Conservation (phyloP, 2,113 vertebrate species). For the Elephas maximus region DNA sequence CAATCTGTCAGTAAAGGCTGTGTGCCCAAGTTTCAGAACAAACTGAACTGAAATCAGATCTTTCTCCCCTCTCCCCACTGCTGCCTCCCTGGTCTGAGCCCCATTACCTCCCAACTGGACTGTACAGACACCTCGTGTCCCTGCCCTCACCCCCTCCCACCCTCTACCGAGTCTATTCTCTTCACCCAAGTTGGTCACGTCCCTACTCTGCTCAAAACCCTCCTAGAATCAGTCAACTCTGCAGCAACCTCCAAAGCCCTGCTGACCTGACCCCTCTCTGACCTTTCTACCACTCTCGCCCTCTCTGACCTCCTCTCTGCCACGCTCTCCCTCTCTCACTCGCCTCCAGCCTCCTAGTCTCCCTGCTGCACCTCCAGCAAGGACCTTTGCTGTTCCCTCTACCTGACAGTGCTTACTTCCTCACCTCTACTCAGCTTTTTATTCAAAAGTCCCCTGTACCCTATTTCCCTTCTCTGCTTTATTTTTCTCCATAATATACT, state of each 20-base stretch:
- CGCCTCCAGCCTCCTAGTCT: neutral
- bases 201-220: too few species aligned
- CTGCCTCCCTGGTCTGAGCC: neutral
- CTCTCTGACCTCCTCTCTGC: neutral
- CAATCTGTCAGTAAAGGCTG: neutral
- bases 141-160: too few species aligned
- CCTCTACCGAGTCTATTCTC: neutral
- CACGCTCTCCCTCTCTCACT: neutral
- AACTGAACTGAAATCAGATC: neutral
- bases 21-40: neutral
- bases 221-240: neutral
- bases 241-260: neutral
- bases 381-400: neutral
- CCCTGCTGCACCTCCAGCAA: neutral
- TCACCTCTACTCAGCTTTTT: neutral
- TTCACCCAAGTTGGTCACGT: neutral
- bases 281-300: accelerated
- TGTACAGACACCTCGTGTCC: neutral
- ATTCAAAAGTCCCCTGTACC: neutral
- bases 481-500: neutral
- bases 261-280: neutral
- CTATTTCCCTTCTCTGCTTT: neutral
- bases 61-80: neutral
- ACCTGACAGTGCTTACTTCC: neutral
- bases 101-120: neutral